Conservation (phyloP, 2,797 vertebrate species). For the Takifugu rubripes region DNA sequence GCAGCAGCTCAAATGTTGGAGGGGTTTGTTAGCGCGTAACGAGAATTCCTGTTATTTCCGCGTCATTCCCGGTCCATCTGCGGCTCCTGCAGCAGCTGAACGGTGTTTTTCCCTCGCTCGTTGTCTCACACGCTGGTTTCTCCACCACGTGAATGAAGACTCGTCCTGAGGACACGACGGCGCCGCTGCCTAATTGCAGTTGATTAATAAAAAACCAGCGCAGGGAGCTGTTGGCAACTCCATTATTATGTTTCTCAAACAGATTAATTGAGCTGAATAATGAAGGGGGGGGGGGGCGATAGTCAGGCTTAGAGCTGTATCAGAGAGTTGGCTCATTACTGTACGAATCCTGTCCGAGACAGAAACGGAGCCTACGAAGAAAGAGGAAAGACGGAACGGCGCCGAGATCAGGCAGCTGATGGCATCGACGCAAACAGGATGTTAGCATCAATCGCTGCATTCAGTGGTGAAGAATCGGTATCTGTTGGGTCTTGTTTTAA, state of each 20-base stretch:
- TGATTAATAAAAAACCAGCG: conserved; percentile 72
- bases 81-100: conserved; percentile 15
- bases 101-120: conserved; percentile 9
- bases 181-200: conserved; percentile 53
- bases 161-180: conserved; percentile 62
- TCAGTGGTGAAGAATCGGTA: not conserved
- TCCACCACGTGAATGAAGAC: conserved; percentile 47
- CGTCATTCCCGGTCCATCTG: conserved; percentile 45
- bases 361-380: too few species aligned
- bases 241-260: conserved; percentile 67
- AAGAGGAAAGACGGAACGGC: too few species aligned
- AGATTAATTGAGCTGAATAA: conserved; percentile 66
- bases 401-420: not conserved
- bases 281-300: conserved; percentile 59
- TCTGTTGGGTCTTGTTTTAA: not conserved
- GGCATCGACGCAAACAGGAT: not conserved
- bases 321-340: conserved; percentile 48
- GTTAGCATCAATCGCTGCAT: not conserved
- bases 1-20: conserved; percentile 9
- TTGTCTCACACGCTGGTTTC: conserved; percentile 8
- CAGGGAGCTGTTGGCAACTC: conserved; percentile 59
- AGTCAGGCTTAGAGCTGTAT: conserved; percentile 35
- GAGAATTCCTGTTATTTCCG: conserved; percentile 35
- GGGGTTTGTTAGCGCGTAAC: conserved; percentile 27
- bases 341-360: conserved; percentile 15